Conservation (phyloP, 2,888 invertebrate genomes). For the Clepsis dumicolana region DNA sequence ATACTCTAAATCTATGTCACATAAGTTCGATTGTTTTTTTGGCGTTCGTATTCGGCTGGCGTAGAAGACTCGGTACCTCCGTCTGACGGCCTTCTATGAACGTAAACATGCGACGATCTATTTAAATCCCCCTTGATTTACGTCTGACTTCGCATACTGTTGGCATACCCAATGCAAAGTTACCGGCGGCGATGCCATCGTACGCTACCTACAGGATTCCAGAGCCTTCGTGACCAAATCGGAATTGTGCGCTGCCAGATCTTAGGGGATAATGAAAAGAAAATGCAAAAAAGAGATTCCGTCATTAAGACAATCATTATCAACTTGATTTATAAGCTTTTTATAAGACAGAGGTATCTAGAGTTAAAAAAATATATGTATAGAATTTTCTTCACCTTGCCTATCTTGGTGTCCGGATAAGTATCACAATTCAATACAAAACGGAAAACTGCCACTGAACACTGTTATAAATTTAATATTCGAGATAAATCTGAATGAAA, state of each 20-base stretch:
- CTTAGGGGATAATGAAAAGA: not conserved
- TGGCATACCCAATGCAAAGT: constrained; percentile 41
- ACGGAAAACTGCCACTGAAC: too few relatives aligned
- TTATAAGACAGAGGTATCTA: too few relatives aligned
- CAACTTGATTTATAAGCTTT: too few relatives aligned
- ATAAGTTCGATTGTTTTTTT: constrained; percentile 42
- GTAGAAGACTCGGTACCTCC: constrained; percentile 41
- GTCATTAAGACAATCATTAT: not conserved
- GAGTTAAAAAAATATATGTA: too few relatives aligned
- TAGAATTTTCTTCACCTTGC: too few relatives aligned
- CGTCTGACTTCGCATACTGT: constrained; percentile 57
- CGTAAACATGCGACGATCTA: constrained; percentile 56
- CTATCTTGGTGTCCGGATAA: too few relatives aligned
- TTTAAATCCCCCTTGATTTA: constrained; percentile 70
- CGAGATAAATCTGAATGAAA: not conserved
- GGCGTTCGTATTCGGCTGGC: constrained; percentile 47
- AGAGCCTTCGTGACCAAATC: constrained; percentile 1
- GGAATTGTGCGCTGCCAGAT: not conserved
- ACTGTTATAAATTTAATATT: not conserved
- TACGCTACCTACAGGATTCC: constrained; percentile 16
- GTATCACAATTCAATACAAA: too few relatives aligned
- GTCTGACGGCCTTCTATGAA: constrained; percentile 49
- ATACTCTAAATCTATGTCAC: constrained; percentile 23
- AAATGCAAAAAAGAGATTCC: not conserved
- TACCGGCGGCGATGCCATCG: constrained; percentile 33